Conservation (phyloP, 2,797 vertebrate species). For the Hipposideros larvatus region DNA sequence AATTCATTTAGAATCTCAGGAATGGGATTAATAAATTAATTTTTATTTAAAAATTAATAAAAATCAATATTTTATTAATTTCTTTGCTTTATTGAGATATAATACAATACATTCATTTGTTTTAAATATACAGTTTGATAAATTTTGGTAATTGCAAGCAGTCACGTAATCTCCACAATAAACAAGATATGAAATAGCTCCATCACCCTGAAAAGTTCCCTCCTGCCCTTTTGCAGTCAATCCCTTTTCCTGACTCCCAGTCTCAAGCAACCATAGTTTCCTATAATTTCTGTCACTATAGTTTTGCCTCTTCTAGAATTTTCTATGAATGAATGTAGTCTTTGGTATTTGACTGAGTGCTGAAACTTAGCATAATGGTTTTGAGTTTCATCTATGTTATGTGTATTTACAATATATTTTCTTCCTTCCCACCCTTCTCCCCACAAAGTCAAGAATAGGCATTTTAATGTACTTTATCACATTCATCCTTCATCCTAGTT, state of each 20-base stretch:
- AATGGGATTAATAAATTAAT: background rate
- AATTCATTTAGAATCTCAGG: background rate
- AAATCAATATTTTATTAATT: background rate
- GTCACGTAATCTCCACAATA: background rate
- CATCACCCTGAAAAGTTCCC: background rate
- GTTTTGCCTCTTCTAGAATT: background rate
- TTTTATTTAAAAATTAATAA: too few species aligned
- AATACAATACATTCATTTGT: background rate
- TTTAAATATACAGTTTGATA: background rate
- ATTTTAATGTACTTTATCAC: background rate
- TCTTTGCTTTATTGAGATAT: background rate
- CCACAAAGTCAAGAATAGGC: background rate
- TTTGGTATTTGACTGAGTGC: background rate
- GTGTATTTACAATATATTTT: background rate
- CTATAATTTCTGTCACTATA: background rate
- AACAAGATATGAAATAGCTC: background rate
- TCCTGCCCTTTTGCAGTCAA: background rate
- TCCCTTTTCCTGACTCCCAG: background rate
- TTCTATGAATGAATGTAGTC: background rate
- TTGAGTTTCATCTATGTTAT: background rate
- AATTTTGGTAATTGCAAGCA: background rate
- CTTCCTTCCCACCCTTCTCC: background rate
- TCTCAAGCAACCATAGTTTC: background rate
- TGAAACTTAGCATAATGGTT: background rate
- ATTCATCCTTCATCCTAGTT: background rate